A percentile compares a stretch with the other conserved stretches of the same genome.
Conservation (phyloP, 2,113 vertebrate genomes). For the Mobula hypostoma region DNA sequence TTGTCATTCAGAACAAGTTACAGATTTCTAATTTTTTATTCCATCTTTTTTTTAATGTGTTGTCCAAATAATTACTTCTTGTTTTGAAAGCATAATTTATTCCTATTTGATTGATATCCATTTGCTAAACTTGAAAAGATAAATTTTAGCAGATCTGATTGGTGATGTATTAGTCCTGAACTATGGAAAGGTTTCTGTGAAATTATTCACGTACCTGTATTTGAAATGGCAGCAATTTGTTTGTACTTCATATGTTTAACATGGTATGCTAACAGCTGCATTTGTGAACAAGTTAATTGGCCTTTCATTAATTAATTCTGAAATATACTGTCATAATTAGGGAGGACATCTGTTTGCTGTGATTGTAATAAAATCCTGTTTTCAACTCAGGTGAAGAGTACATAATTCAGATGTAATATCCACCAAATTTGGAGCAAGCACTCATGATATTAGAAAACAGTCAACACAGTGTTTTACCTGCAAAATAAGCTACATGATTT, state of each 20-base stretch:
- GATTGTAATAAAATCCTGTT: neutral
- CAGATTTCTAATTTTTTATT: neutral
- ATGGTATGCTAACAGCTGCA: neutral
- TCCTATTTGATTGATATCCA: neutral
- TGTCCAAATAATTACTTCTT: neutral
- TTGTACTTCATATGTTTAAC: neutral
- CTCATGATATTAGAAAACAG: neutral
- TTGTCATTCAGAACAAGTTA: neutral
- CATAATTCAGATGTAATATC: neutral
- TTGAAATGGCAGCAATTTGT: neutral
- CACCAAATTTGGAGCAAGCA: neutral
- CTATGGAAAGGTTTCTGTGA: neutral
- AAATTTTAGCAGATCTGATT: neutral
- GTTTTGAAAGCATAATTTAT: neutral
- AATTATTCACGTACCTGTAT: neutral
- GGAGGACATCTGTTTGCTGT: neutral
- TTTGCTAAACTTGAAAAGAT: neutral
- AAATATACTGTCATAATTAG: neutral
- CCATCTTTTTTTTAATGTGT: neutral
- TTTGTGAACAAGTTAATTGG: too few species aligned
- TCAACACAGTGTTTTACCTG: neutral
- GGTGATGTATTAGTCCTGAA: neutral
- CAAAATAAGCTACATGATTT: neutral
- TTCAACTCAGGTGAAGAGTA: neutral
- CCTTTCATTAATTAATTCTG: conserved; percentile 6